Evolutionary conservation across 2,797 vertebrate species (phyloP).

Genomic region (Hoplostethus mediterraneus): DNA sequence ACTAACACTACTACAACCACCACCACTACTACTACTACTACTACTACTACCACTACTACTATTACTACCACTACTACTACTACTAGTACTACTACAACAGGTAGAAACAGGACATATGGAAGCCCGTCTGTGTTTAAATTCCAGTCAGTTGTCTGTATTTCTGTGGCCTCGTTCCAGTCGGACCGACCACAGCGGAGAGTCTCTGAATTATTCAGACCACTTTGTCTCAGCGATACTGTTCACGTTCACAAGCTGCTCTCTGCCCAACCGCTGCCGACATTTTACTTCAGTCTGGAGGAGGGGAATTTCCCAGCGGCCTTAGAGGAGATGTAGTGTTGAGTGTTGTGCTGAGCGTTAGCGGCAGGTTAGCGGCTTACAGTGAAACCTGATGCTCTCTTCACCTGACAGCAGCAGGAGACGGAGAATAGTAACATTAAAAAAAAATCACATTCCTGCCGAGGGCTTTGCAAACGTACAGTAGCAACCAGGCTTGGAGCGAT

Average conservation of each 20-base stretch:
- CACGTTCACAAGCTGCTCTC: slow-evolving; percentile 51
- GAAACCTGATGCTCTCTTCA: slow-evolving; percentile 41
- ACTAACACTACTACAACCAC: too few species aligned
- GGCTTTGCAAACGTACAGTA: slow-evolving; percentile 5
- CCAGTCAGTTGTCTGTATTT: too few species aligned
- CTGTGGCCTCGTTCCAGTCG: too few species aligned
- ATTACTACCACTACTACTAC: too few species aligned
- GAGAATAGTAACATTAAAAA: background rate
- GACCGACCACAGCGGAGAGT: slow-evolving; percentile 9
- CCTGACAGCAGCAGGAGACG: slow-evolving; percentile 29
- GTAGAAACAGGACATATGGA: too few species aligned
- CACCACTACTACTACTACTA: too few species aligned
- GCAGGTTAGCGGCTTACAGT: slow-evolving; percentile 12
- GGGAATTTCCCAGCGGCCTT: slow-evolving; percentile 45
- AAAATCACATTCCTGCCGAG: background rate
- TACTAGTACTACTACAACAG: too few species aligned
- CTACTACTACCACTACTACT: too few species aligned
- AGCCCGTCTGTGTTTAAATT: too few species aligned
- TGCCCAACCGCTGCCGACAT: slow-evolving; percentile 23
- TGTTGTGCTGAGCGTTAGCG: slow-evolving; percentile 22
- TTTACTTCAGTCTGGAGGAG: slow-evolving; percentile 30
- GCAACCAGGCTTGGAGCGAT: background rate
- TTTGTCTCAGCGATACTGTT: slow-evolving; percentile 59
- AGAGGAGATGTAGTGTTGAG: slow-evolving; percentile 31
- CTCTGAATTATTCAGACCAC: slow-evolving; percentile 67